Conservation (phyloP, 1,140 invertebrate species). For the Latrodectus geometricus region DNA sequence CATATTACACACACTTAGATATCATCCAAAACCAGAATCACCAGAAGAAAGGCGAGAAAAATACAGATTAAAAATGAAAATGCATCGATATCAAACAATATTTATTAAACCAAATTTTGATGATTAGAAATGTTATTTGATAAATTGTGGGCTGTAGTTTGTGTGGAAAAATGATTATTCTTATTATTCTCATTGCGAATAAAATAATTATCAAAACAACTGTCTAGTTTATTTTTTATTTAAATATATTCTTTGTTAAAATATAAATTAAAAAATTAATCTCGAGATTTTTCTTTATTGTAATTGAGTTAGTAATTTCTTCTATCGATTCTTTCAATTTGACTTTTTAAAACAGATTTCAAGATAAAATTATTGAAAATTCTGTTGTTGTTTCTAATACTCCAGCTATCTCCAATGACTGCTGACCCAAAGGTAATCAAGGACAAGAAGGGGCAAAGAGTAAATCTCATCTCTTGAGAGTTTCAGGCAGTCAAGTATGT, state of each 20-base stretch:
- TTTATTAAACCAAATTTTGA: slow-evolving; percentile 49
- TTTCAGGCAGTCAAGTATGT: too few species aligned
- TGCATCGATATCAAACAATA: slow-evolving; percentile 34
- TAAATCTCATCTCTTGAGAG: too few species aligned
- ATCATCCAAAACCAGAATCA: slow-evolving; percentile 70
- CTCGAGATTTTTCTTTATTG: neutral
- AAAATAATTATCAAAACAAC: too few species aligned
- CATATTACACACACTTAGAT: slow-evolving; percentile 75
- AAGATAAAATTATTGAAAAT: too few species aligned
- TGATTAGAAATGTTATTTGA: slow-evolving; percentile 2
- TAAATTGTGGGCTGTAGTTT: neutral
- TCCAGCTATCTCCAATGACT: too few species aligned
- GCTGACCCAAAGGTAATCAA: too few species aligned
- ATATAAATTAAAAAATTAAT: neutral
- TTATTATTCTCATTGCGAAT: neutral
- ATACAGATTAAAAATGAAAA: slow-evolving; percentile 19
- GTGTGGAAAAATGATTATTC: neutral
- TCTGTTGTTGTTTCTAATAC: too few species aligned
- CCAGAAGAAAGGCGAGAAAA: slow-evolving; percentile 23
- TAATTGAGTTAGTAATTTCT: too few species aligned
- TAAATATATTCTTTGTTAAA: neutral
- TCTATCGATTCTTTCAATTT: too few species aligned
- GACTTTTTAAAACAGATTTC: too few species aligned
- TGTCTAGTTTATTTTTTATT: neutral
- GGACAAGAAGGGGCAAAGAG: too few species aligned